Conservation (phyloP, 2,888 invertebrate species). For the Plutella xylostella region DNA sequence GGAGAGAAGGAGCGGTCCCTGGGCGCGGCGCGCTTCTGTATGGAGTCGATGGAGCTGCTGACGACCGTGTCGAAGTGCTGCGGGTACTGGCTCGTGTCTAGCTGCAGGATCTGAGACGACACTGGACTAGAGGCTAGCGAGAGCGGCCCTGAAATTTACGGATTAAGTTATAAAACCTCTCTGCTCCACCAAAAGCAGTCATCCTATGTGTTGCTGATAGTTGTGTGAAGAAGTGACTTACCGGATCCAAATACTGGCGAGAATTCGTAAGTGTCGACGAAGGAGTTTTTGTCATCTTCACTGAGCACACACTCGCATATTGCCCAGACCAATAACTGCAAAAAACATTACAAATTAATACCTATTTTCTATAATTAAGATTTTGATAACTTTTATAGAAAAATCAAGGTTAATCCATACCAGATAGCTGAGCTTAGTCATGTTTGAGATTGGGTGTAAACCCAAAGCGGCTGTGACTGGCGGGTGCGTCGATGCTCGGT, state of each 20-base stretch:
- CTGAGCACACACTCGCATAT: slow-evolving; percentile 46
- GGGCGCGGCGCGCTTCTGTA: slow-evolving; percentile 50
- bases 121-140: slow-evolving; percentile 58
- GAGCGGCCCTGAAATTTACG: slow-evolving; percentile 52
- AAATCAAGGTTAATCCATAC: slow-evolving; percentile 30
- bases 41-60: slow-evolving; percentile 60
- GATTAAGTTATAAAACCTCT: slow-evolving; percentile 17
- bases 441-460: slow-evolving; percentile 49
- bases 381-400: not conserved
- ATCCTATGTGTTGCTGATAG: too few species aligned
- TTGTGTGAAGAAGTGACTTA: too few species aligned
- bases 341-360: slow-evolving; percentile 20
- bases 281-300: slow-evolving; percentile 43
- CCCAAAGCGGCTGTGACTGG: slow-evolving; percentile 38
- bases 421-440: slow-evolving; percentile 50
- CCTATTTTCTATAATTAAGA: not conserved
- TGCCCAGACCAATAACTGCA: slow-evolving; percentile 56
- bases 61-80: slow-evolving; percentile 55
- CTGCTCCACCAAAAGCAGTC: too few species aligned
- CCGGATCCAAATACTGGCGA: slow-evolving; percentile 60
- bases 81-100: slow-evolving; percentile 59
- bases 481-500: slow-evolving; percentile 35
- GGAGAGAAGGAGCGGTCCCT: slow-evolving; percentile 51
- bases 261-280: slow-evolving; percentile 68
- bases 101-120: slow-evolving; percentile 49